Percentiles rank a stretch among this genome's conserved stretches.
Evolutionary conservation across 2,888 invertebrate species (phyloP).

Genomic region (Lasioglossum leucozonium): DNA sequence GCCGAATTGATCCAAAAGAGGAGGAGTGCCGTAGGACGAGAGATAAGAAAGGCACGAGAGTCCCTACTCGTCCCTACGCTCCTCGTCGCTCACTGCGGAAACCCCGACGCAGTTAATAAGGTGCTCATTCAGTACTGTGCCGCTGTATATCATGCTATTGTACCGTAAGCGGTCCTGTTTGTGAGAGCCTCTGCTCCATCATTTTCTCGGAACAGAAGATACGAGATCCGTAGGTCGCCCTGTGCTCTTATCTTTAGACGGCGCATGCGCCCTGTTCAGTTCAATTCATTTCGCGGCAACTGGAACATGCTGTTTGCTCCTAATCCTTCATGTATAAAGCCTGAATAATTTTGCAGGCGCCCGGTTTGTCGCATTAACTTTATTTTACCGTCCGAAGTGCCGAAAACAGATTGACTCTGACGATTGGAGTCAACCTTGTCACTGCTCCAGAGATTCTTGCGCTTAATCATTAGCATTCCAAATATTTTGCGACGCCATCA

Average conservation of each 20-base stretch:
- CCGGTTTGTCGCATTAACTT: not conserved
- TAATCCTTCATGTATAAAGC: not conserved
- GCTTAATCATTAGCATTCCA: not conserved
- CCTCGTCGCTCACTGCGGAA: not conserved
- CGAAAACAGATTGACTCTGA: not conserved
- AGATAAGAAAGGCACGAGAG: not conserved
- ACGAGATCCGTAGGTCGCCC: not conserved
- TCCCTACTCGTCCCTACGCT: not conserved
- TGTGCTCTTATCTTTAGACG: not conserved
- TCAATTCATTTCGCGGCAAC: conserved; percentile 11
- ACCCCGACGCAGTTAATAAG: conserved; percentile 8
- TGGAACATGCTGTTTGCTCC: not conserved
- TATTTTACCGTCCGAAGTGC: not conserved
- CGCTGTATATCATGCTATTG: conserved; percentile 8
- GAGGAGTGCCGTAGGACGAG: not conserved
- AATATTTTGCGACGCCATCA: not conserved
- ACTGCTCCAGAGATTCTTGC: not conserved
- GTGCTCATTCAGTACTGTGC: conserved; percentile 1
- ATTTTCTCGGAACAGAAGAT: conserved; percentile 6
- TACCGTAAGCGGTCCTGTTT: not conserved
- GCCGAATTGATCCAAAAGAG: conserved; percentile 11
- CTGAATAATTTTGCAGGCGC: not conserved
- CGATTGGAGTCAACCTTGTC: not conserved
- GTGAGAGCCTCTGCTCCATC: conserved; percentile 18
- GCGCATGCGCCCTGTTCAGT: not conserved